These are phyloP conservation scores for Ochotona princeps DNA, from an alignment of 2,113 vertebrate species.

Conservation along the genomic window DNA sequence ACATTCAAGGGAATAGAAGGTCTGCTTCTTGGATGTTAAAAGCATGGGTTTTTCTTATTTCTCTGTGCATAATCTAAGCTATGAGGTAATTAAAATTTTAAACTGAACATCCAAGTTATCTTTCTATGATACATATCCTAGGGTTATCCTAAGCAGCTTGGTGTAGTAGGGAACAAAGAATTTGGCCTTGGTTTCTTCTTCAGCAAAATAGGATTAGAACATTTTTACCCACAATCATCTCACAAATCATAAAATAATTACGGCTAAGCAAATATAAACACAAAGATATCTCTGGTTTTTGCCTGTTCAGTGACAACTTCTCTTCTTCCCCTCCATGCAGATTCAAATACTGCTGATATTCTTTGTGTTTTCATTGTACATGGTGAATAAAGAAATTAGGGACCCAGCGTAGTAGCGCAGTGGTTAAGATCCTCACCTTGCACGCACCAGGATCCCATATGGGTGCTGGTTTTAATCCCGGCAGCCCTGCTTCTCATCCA, in stretches of 20 bases:
- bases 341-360: neutral
- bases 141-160: neutral
- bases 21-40: neutral
- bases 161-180: constrained; percentile 15
- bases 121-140: constrained; percentile 28
- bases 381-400: neutral
- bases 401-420: too few species aligned
- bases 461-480: too few species aligned
- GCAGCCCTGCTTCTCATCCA: too few species aligned
- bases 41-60: neutral
- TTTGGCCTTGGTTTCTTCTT: constrained; percentile 21
- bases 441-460: too few species aligned
- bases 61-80: neutral
- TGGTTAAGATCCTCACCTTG: too few species aligned
- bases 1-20: neutral
- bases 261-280: neutral
- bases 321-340: neutral
- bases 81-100: neutral
- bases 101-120: neutral
- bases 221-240: neutral
- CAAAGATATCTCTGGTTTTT: neutral
- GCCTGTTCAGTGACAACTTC: neutral
- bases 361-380: neutral
- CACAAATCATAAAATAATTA: constrained; percentile 34
- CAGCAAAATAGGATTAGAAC: neutral